Conservation (phyloP, 2,888 invertebrate genomes). For the Rhorus exstirpatorius region DNA sequence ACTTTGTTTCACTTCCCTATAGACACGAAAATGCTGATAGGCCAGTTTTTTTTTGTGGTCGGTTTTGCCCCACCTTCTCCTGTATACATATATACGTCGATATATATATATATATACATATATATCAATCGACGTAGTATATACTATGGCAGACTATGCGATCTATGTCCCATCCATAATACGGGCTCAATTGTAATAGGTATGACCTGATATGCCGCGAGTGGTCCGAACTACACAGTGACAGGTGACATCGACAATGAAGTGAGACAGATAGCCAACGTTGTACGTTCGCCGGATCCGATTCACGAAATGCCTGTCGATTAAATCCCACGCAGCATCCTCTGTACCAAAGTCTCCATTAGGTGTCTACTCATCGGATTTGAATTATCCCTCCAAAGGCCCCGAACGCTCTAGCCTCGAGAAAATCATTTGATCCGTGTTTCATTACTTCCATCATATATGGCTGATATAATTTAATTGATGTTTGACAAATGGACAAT, state of each 20-base stretch:
- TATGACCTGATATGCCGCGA: conserved; percentile 17
- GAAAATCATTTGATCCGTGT: not conserved
- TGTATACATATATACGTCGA: too few species aligned
- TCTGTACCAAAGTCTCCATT: conserved; percentile 5
- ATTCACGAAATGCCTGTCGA: conserved; percentile 21
- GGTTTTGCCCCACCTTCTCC: too few species aligned
- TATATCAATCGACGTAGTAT: not conserved
- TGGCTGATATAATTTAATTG: not conserved
- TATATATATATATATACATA: too few species aligned
- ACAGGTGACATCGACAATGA: conserved; percentile 10
- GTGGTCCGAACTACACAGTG: conserved; percentile 13
- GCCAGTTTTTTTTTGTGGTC: too few species aligned
- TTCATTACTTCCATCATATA: not conserved
- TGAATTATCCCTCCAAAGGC: conserved; percentile 4
- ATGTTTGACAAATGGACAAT: not conserved
- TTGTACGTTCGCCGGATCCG: not conserved
- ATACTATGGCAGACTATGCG: not conserved
- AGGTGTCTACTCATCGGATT: conserved; percentile 41
- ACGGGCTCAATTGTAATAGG: conserved; percentile 36
- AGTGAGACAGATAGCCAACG: conserved; percentile 16
- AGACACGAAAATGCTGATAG: too few species aligned
- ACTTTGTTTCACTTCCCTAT: too few species aligned
- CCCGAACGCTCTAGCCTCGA: not conserved
- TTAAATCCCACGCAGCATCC: conserved; percentile 5
- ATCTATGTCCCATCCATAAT: conserved; percentile 7